Percentiles rank a stretch among this genome's conserved stretches.
Conservation (phyloP, 1,140 invertebrate species). For the Bombus polaris region DNA sequence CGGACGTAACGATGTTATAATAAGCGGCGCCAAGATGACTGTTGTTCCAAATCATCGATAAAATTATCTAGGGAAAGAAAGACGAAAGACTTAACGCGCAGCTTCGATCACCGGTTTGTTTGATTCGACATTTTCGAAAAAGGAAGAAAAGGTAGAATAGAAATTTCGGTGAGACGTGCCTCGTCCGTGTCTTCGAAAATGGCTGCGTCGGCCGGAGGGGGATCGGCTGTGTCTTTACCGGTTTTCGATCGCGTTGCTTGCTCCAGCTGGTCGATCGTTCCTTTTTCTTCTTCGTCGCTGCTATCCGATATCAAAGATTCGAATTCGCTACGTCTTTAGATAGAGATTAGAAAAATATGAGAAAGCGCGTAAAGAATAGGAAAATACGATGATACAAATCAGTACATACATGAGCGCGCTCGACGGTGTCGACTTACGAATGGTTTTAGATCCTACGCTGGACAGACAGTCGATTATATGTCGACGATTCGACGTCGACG, state of each 20-base stretch:
- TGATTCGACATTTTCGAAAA: background rate
- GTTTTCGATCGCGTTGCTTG: background rate
- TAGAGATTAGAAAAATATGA: background rate
- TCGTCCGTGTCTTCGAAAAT: constrained; percentile 40
- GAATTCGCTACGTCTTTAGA: constrained; percentile 51
- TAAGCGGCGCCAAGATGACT: constrained; percentile 82
- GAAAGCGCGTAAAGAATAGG: background rate
- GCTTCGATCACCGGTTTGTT: background rate
- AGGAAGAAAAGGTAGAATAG: background rate
- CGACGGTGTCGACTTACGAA: background rate
- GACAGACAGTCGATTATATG: background rate
- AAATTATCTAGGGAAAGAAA: constrained; percentile 45
- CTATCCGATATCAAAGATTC: constrained; percentile 59
- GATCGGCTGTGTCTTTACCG: background rate
- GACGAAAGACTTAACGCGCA: background rate
- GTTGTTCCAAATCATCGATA: constrained; percentile 55
- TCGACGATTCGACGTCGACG: background rate
- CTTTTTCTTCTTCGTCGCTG: constrained; percentile 57
- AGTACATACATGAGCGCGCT: background rate
- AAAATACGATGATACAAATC: background rate
- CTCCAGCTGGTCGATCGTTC: background rate
- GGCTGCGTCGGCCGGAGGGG: too few species aligned
- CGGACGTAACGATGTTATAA: constrained; percentile 86
- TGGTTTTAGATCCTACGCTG: background rate
- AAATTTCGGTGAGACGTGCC: constrained; percentile 27